phyloP scores from a whole-genome alignment of 2,113 vertebrate species.

The Garra rufa region DNA sequence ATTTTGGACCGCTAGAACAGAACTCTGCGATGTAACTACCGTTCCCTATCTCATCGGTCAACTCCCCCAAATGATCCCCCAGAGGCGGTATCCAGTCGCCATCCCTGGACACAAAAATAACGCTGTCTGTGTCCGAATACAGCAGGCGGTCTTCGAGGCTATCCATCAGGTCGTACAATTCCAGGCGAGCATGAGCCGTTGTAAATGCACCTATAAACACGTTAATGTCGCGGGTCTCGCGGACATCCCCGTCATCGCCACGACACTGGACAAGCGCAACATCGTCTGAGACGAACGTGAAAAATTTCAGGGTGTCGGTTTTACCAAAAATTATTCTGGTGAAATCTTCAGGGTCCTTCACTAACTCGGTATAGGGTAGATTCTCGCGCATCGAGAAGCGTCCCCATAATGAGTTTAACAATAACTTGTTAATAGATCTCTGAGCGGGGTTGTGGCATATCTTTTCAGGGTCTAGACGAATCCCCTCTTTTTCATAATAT shows the following conservation, averaged over 20 bases:
- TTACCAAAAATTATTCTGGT: too few relatives aligned
- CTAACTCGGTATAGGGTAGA: not conserved
- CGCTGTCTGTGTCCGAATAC: slow-evolving; percentile 20
- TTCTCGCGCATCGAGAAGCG: not conserved
- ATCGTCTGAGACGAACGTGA: too few relatives aligned
- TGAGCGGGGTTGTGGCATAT: not conserved
- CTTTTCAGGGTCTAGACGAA: not conserved
- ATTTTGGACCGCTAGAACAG: too few relatives aligned
- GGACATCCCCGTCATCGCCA: not conserved
- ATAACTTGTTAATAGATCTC: not conserved
- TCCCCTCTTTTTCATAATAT: not conserved
- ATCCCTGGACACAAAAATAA: not conserved
- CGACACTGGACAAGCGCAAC: too few relatives aligned
- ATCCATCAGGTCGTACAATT: slow-evolving; percentile 8
- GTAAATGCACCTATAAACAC: slow-evolving; percentile 1
- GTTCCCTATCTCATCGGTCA: not conserved
- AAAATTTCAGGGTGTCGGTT: too few relatives aligned
- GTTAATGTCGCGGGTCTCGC: not conserved
- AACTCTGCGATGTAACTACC: not conserved
- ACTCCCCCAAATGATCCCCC: not conserved
- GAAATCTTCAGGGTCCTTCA: too few relatives aligned
- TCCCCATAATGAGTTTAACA: not conserved
- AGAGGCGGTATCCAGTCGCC: not conserved
- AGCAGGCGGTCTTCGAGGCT: too few relatives aligned
- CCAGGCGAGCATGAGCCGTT: not conserved